Percentiles rank a stretch among this genome's conserved stretches.
phyloP scores from a whole-genome alignment of 1,140 invertebrate genomes.

The Cryptotermes secundus region DNA sequence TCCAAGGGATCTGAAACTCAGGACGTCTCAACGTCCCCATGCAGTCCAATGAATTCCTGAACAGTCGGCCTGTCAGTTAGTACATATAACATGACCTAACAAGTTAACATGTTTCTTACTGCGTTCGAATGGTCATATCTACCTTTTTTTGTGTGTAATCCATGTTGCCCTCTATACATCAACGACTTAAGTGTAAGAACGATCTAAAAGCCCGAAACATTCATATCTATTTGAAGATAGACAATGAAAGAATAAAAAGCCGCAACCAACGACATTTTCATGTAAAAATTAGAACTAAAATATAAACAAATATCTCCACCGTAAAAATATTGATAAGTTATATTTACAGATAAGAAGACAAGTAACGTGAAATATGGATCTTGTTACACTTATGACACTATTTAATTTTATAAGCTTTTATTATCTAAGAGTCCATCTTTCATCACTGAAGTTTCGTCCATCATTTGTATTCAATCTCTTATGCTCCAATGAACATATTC shows the following conservation, averaged over 20 bases:
- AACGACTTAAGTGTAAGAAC: background rate
- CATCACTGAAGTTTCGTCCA: background rate
- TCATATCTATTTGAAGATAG: background rate
- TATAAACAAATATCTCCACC: background rate
- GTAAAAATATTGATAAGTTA: background rate
- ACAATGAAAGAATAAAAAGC: background rate
- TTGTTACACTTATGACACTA: background rate
- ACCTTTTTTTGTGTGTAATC: conserved; percentile 1
- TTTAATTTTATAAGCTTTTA: background rate
- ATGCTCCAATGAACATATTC: background rate
- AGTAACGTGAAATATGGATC: background rate
- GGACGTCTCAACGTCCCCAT: background rate
- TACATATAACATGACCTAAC: conserved; percentile 10
- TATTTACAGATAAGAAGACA: background rate
- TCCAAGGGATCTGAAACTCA: background rate
- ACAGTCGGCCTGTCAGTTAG: background rate
- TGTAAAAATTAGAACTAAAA: background rate
- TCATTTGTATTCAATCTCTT: background rate
- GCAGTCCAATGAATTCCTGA: conserved; percentile 11
- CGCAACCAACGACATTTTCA: background rate
- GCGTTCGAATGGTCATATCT: background rate
- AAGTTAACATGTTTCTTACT: conserved; percentile 10
- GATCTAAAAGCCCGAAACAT: background rate
- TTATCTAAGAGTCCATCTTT: conserved; percentile 2
- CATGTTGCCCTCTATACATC: background rate